Conservation (phyloP, 2,113 vertebrate species). For the Gorsachius goisagi region DNA sequence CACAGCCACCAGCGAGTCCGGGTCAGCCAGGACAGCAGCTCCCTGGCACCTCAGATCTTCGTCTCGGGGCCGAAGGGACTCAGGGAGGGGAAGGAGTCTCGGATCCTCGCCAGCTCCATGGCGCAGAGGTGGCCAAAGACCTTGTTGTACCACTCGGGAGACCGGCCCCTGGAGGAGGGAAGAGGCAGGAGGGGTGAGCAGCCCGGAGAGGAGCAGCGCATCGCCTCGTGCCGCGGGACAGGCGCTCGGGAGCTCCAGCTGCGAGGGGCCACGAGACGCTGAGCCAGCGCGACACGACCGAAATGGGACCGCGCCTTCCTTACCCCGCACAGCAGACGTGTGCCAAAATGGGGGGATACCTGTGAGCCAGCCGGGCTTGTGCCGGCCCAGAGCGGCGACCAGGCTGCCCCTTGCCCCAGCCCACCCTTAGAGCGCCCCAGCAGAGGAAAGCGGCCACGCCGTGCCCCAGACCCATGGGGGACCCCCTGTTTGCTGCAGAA, state of each 20-base stretch:
- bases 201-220: neutral
- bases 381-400: neutral
- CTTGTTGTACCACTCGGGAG: slow-evolving; percentile 90
- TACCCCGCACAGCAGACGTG: too few relatives aligned
- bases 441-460: neutral
- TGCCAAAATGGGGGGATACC: neutral
- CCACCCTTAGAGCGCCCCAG: neutral
- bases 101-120: slow-evolving; percentile 83
- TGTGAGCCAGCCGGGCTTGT: neutral
- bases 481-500: neutral
- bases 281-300: rapidly evolving
- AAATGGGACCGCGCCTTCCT: neutral
- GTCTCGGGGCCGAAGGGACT: slow-evolving; percentile 74
- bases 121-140: slow-evolving; percentile 87
- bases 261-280: rapidly evolving
- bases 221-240: neutral
- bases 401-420: neutral
- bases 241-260: neutral
- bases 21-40: too few relatives aligned
- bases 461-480: rapidly evolving
- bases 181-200: neutral
- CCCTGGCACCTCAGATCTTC: slow-evolving; percentile 69
- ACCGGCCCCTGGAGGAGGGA: slow-evolving; percentile 78
- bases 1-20: too few relatives aligned
- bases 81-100: slow-evolving; percentile 81